These are phyloP conservation scores for Emydura subglobosa DNA, from an alignment of 2,113 vertebrate genomes.

Conservation along the genomic window DNA sequence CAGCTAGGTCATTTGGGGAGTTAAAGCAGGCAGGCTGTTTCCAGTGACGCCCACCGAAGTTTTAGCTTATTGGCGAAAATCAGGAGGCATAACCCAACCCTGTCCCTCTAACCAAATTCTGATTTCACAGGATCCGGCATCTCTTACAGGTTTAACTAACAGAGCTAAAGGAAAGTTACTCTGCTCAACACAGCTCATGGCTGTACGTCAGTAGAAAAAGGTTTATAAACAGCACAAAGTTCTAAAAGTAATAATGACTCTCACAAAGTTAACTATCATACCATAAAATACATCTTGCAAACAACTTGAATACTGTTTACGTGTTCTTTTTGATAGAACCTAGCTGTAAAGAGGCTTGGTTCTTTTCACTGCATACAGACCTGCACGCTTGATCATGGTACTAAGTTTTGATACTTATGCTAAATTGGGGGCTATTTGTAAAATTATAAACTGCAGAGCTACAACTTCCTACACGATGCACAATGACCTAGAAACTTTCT, in stretches of 20 bases:
- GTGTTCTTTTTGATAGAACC: not conserved
- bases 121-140: conserved; percentile 80
- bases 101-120: conserved; percentile 77
- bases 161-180: conserved; percentile 29
- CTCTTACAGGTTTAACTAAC: conserved; percentile 75
- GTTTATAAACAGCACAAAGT: not conserved
- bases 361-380: not conserved
- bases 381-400: accelerated
- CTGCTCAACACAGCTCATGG: conserved; percentile 1
- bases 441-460: not conserved
- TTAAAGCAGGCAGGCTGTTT: conserved; percentile 67
- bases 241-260: conserved; percentile 1
- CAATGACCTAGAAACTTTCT: not conserved
- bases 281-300: not conserved
- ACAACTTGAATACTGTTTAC: accelerated
- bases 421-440: not conserved
- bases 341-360: accelerated
- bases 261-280: conserved; percentile 23
- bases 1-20: conserved; percentile 70
- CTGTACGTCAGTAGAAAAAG: accelerated
- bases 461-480: not conserved
- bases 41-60: conserved; percentile 79
- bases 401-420: accelerated
- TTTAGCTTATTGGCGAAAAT: conserved; percentile 85
- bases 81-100: conserved; percentile 84